Base-by-base conservation (phyloP, 2,888 invertebrate species). In the Palloptera scutellata region DNA sequence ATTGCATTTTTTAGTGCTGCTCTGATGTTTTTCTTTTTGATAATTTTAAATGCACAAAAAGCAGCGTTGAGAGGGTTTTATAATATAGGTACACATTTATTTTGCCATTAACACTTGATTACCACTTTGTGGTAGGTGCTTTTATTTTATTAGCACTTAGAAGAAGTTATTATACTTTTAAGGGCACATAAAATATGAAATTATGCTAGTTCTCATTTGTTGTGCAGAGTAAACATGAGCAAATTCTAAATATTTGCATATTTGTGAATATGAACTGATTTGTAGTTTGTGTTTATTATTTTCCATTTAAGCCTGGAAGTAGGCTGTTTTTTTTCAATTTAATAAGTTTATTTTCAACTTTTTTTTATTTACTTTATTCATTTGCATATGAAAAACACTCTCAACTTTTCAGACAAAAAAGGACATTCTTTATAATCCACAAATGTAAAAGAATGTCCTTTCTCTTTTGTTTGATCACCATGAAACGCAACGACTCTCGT, bases 361-460 rank as follows among this genome's bases (percentile, higher is more conserved):
- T n/a, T n/a, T 48, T 48, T 48, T n/a, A n/a, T n/a, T n/a, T 48
- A 5, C 48, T n/a, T 48, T 8, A 12, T 3, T 8, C 1, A 2
- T 48, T 15, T 3, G 8, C 48, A 5, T 48, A 3, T 48, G 4
- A 48, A 1, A 15, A 2, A 48, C 48, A n/a, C 12, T 48, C 12
- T 5, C 15, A n/a, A 48, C 15, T n/a, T 15, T 48, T 15, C 12
- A 15, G 2, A 48, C 9, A 48, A 48, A 63, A 73, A 71, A 60
- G 65, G 53, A 70, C 76, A 77, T 75, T 74, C 76, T 76, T 77
- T 70, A 67, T 77, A 77, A 78, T 77, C 78, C 78, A 77, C 73
- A 74, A 73, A 73, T 71, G 75, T 55, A 68, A 78, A 78, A 74
- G 74, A 77, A 78, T 77, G 77, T 69, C 64, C 64, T 64, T 59